Conservation (phyloP, 2,888 invertebrate species). For the Pristionchus entomophagus region DNA sequence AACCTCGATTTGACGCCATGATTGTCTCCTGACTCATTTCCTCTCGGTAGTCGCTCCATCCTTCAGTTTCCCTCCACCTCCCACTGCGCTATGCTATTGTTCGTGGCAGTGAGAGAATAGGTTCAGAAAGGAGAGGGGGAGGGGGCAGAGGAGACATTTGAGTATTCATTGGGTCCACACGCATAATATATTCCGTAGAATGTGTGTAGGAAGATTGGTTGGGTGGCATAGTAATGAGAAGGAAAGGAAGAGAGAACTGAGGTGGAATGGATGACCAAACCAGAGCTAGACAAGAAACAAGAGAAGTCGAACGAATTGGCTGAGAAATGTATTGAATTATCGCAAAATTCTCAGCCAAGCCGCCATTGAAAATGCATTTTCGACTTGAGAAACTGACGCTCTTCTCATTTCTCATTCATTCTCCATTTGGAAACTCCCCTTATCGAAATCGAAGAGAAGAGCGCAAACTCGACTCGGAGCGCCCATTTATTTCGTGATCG, state of each 20-base stretch:
- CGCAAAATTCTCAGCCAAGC: not conserved
- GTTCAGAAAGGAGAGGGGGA: not conserved
- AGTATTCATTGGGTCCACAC: constrained; percentile 40
- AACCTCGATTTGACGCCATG: not conserved
- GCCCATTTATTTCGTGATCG: constrained; percentile 21
- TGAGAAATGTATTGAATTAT: not conserved
- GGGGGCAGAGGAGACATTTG: not conserved
- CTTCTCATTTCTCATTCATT: not conserved
- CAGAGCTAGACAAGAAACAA: not conserved
- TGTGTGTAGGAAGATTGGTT: constrained; percentile 36
- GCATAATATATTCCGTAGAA: constrained; percentile 39
- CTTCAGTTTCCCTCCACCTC: not conserved
- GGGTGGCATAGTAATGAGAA: not conserved
- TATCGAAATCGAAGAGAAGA: not conserved
- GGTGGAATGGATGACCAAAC: constrained; percentile 8
- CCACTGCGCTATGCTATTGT: not conserved
- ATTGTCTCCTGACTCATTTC: not conserved
- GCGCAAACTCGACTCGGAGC: not conserved
- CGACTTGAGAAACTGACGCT: not conserved
- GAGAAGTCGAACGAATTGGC: not conserved
- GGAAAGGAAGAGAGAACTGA: not conserved
- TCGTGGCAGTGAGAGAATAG: not conserved
- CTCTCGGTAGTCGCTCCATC: not conserved
- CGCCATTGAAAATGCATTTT: constrained; percentile 2
- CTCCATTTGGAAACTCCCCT: not conserved